Percentiles rank a stretch among this genome's conserved stretches.
These are phyloP conservation scores for Hemibagrus wyckioides DNA, from an alignment of 2,113 vertebrate species.

Conservation along the genomic window DNA sequence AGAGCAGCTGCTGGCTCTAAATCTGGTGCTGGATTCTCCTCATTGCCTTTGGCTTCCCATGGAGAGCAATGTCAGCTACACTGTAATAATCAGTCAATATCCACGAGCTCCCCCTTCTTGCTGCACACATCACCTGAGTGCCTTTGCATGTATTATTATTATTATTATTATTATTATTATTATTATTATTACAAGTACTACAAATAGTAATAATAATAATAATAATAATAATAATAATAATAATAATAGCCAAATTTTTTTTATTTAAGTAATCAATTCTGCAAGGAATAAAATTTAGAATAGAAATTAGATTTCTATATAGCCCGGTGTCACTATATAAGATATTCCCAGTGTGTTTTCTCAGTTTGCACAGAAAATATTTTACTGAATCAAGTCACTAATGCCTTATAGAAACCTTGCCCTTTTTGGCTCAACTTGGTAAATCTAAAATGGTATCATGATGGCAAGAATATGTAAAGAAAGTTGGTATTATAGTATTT, in stretches of 20 bases:
- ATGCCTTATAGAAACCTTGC: background rate
- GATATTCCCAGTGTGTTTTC: background rate
- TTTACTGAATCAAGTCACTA: background rate
- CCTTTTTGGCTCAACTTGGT: background rate
- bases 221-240: background rate
- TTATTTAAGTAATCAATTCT: background rate
- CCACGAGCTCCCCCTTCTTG: constrained; percentile 31
- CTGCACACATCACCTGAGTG: constrained; percentile 12
- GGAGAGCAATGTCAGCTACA: constrained; percentile 71
- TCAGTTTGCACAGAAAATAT: background rate
- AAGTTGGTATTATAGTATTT: background rate
- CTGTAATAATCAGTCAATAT: constrained; percentile 68
- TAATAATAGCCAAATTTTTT: background rate
- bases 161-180: too few relatives aligned
- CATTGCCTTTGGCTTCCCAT: constrained; percentile 70
- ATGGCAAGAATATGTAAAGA: background rate
- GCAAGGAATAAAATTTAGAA: background rate
- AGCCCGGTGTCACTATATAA: background rate
- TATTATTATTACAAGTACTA: background rate
- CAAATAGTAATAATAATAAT: background rate
- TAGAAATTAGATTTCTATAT: background rate
- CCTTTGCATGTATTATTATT: background rate
- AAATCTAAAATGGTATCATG: background rate
- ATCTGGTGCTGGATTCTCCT: constrained; percentile 63
- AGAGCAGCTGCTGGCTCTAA: constrained; percentile 71